These are phyloP conservation scores for Hippoglossus stenolepis DNA, from an alignment of 2,113 vertebrate species.

Conservation along the genomic window DNA sequence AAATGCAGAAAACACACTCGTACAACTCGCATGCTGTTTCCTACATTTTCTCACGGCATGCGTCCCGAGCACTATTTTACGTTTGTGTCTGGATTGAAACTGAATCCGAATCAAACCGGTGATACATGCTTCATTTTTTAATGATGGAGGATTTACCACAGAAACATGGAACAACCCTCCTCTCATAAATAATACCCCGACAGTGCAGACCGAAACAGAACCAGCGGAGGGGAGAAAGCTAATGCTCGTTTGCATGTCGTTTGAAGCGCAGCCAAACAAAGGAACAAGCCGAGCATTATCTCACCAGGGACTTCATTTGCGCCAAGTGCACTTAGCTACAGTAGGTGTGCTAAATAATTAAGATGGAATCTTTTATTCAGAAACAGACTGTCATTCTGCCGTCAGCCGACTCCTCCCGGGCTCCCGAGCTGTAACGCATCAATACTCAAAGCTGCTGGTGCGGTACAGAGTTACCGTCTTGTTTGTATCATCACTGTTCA, in stretches of 20 bases:
- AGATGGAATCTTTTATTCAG: slow-evolving; percentile 71
- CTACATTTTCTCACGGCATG: neutral
- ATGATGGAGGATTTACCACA: neutral
- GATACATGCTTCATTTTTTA: neutral
- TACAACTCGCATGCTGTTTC: slow-evolving; percentile 10
- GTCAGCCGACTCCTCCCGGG: slow-evolving; percentile 30
- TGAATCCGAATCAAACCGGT: neutral
- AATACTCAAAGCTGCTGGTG: neutral
- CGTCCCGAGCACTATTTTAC: neutral
- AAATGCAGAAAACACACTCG: neutral
- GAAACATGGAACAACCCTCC: slow-evolving; percentile 43
- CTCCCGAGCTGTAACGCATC: slow-evolving; percentile 26
- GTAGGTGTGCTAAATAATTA: slow-evolving; percentile 68
- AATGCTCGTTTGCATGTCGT: slow-evolving; percentile 2
- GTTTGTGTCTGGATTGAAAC: neutral
- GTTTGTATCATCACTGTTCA: slow-evolving; percentile 6
- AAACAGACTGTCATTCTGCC: slow-evolving; percentile 50
- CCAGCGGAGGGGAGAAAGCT: slow-evolving; percentile 9
- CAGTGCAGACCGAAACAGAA: slow-evolving; percentile 7
- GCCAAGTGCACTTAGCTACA: slow-evolving; percentile 45
- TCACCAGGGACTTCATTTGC: slow-evolving; percentile 45
- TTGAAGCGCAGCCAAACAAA: slow-evolving; percentile 44
- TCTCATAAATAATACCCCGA: slow-evolving; percentile 42
- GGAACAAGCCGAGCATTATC: slow-evolving; percentile 31
- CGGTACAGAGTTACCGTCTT: neutral